These are phyloP conservation scores for Eupristina koningsbergeri DNA, from an alignment of 1,140 invertebrate genomes.

Conservation along the genomic window DNA sequence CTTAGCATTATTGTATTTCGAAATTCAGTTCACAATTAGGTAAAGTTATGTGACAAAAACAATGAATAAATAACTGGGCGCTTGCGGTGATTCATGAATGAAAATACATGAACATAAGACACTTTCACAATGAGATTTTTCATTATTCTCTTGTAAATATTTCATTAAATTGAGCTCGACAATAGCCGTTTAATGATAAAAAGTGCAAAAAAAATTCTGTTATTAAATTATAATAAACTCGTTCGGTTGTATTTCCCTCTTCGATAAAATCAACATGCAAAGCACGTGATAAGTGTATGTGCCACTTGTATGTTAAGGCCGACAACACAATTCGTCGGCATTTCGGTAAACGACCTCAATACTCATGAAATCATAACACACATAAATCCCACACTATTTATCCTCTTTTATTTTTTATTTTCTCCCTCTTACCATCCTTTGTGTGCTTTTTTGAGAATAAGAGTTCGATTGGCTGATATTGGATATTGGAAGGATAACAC, in stretches of 20 bases:
- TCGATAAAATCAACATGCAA: slow-evolving; percentile 14
- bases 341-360: slow-evolving; percentile 44
- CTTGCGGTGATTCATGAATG: too few species aligned
- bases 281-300: slow-evolving; percentile 51
- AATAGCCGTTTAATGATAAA: background rate
- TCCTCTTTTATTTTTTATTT: slow-evolving; percentile 1
- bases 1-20: too few species aligned
- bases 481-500: too few species aligned
- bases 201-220: background rate
- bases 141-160: too few species aligned
- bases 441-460: background rate
- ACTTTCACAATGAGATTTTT: too few species aligned
- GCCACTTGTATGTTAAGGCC: background rate
- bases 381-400: background rate
- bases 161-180: too few species aligned
- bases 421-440: background rate
- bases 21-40: too few species aligned
- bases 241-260: background rate
- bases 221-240: background rate
- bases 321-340: slow-evolving; percentile 28
- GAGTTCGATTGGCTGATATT: too few species aligned
- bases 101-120: too few species aligned
- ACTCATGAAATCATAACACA: slow-evolving; percentile 28
- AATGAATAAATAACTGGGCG: too few species aligned
- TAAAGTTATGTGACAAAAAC: too few species aligned